These are phyloP conservation scores for Pantala flavescens DNA, from an alignment of 1,140 invertebrate genomes.

Conservation along the genomic window DNA sequence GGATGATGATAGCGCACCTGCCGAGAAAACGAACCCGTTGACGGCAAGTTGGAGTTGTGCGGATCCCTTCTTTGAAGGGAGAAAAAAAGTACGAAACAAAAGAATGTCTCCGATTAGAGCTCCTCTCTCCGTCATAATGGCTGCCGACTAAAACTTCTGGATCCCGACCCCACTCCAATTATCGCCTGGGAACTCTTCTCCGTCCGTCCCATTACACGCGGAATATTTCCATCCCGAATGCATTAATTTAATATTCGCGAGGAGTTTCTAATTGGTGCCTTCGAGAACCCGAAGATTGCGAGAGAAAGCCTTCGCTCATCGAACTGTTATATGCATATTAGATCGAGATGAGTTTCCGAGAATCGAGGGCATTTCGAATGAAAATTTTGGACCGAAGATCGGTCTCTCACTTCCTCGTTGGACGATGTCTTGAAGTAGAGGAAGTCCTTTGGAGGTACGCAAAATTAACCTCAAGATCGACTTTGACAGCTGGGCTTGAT, in stretches of 20 bases:
- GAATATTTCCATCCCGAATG: not conserved
- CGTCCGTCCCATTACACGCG: not conserved
- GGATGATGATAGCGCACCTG: not conserved
- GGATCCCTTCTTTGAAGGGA: not conserved
- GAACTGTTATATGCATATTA: too few relatives aligned
- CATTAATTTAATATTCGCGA: not conserved
- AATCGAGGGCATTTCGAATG: too few relatives aligned
- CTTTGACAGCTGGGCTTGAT: too few relatives aligned
- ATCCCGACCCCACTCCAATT: not conserved
- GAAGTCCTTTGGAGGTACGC: too few relatives aligned
- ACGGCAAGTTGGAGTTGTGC: not conserved
- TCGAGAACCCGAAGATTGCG: too few relatives aligned
- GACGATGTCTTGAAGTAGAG: too few relatives aligned
- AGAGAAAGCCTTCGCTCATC: too few relatives aligned
- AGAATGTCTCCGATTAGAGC: constrained; percentile 4
- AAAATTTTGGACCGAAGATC: too few relatives aligned
- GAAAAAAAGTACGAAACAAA: not conserved
- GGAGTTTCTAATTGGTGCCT: too few relatives aligned
- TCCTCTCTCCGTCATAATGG: not conserved
- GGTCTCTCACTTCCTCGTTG: too few relatives aligned
- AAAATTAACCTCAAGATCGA: too few relatives aligned
- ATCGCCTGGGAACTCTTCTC: not conserved
- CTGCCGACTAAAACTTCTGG: not conserved
- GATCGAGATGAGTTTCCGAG: too few relatives aligned
- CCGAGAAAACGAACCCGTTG: not conserved